These are phyloP conservation scores for Acridotheres tristis DNA, from an alignment of 2,797 vertebrate species.

Conservation along the genomic window DNA sequence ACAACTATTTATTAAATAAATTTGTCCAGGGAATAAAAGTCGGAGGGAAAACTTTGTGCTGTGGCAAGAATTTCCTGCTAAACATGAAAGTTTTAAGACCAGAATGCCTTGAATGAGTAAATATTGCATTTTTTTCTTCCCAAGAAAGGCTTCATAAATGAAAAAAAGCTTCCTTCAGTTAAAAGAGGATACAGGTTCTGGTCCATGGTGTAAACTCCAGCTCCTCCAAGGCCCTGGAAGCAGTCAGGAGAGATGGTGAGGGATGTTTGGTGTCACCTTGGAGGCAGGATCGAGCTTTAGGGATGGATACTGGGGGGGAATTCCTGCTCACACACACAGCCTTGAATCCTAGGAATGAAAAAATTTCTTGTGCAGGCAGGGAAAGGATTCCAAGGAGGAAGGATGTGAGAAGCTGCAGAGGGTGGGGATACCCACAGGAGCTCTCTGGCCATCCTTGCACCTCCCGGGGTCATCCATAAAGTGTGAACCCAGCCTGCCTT, in stretches of 20 bases:
- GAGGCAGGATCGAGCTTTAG: neutral
- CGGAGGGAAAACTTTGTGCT: neutral
- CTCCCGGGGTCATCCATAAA: rapidly evolving
- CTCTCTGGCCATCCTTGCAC: neutral
- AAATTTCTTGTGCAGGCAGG: neutral
- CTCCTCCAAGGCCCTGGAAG: neutral
- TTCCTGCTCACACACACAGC: neutral
- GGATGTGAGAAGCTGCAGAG: neutral
- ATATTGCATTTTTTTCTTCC: neutral
- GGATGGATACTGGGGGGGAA: neutral
- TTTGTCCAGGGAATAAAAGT: neutral
- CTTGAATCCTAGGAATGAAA: neutral
- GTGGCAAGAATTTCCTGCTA: neutral
- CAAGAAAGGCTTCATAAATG: neutral
- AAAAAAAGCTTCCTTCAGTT: neutral
- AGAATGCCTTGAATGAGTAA: neutral
- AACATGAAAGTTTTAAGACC: neutral
- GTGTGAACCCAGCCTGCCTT: neutral
- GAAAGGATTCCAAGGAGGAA: neutral
- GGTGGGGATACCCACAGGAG: neutral
- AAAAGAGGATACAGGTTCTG: neutral
- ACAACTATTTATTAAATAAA: neutral
- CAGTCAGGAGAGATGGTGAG: neutral
- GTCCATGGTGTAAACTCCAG: neutral
- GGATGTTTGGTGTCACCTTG: neutral